These are phyloP conservation scores for Busseola fusca DNA, from an alignment of 2,888 invertebrate genomes.

Conservation along the genomic window DNA sequence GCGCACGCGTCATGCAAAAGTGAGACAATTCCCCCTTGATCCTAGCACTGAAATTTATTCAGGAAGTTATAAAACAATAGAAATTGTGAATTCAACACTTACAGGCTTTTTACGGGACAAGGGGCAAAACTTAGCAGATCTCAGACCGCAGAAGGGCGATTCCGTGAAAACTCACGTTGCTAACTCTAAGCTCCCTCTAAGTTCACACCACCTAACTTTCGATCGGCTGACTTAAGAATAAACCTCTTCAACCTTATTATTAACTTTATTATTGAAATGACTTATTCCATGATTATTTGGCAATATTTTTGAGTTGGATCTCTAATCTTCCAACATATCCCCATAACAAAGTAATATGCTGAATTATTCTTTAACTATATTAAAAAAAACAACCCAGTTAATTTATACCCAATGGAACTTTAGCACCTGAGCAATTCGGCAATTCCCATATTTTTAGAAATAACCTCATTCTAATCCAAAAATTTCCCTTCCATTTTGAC, in stretches of 20 bases:
- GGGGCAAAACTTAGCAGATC: background rate
- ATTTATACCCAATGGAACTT: background rate
- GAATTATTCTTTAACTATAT: background rate
- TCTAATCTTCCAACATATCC: background rate
- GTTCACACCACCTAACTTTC: too few species aligned
- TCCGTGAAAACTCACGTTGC: too few species aligned
- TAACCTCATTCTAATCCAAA: too few species aligned
- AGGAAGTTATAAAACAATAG: background rate
- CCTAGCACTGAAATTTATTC: conserved; percentile 13
- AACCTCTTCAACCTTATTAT: background rate
- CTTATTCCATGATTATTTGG: background rate
- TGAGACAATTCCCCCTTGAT: conserved; percentile 65
- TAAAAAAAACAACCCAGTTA: background rate
- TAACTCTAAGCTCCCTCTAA: too few species aligned
- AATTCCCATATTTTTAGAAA: too few species aligned
- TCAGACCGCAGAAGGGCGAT: too few species aligned
- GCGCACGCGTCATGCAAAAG: conserved; percentile 78
- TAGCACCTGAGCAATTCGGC: background rate
- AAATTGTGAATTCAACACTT: background rate
- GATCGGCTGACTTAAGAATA: too few species aligned
- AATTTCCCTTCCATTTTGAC: too few species aligned
- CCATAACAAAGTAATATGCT: background rate
- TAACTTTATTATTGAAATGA: background rate
- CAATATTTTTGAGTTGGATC: too few species aligned
- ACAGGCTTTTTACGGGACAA: background rate